Conservation (phyloP, 92 coral and sea anemone genomes). For the Muricea muricata region DNA sequence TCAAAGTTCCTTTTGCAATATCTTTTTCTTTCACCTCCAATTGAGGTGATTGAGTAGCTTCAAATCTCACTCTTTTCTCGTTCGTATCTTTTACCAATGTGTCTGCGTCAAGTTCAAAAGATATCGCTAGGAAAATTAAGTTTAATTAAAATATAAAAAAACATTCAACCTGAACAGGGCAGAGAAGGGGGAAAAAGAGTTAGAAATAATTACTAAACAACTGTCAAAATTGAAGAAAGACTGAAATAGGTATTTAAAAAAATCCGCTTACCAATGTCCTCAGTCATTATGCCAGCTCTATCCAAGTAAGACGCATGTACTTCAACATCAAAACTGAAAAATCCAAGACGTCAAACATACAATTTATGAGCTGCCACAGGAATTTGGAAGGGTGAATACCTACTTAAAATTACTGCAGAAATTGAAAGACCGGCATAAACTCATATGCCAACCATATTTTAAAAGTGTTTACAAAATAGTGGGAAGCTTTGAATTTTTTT, state of each 20-base stretch:
- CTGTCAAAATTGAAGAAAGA: not conserved
- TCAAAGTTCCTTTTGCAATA: not conserved
- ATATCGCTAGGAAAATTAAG: not conserved
- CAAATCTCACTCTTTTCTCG: conserved; percentile 26
- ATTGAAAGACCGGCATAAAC: too few species aligned
- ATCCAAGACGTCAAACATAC: not conserved
- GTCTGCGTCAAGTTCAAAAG: conserved; percentile 30
- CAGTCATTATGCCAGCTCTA: conserved; percentile 70
- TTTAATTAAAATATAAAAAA: not conserved
- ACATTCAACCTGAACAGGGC: not conserved
- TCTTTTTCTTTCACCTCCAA: not conserved
- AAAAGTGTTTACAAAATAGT: too few species aligned
- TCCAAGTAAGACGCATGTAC: conserved; percentile 76
- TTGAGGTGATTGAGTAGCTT: not conserved
- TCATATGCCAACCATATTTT: too few species aligned
- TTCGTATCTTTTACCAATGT: conserved; percentile 2
- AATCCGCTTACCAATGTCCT: conserved; percentile 66
- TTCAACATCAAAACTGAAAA: conserved; percentile 72
- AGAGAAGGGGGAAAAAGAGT: too few species aligned
- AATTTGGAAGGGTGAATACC: too few species aligned
- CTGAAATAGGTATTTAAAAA: not conserved
- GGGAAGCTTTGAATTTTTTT: too few species aligned
- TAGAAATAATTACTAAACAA: too few species aligned
- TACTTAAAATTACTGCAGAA: too few species aligned
- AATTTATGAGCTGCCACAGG: not conserved